A percentile compares a stretch with the other conserved stretches of the same genome.
phyloP scores from a whole-genome alignment of 23 tunicate species.

The Ascidia mentula region DNA sequence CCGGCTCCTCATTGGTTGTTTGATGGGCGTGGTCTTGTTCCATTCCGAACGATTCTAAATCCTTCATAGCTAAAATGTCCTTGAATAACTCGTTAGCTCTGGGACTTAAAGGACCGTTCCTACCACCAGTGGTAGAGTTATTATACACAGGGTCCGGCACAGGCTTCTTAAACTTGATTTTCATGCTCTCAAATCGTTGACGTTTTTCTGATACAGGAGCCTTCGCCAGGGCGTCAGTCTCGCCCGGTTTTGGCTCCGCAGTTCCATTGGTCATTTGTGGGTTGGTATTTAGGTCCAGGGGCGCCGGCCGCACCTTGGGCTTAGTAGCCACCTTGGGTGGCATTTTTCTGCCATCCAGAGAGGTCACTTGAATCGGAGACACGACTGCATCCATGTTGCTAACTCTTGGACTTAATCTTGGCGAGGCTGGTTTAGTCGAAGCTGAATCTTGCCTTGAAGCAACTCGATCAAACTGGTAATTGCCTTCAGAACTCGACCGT shows the following conservation, averaged over 20 bases:
- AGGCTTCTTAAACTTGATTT: constrained; percentile 49
- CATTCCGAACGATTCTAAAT: constrained; percentile 17
- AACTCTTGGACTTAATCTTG: neutral
- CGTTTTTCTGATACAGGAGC: constrained; percentile 37
- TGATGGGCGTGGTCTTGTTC: neutral
- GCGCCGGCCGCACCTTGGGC: constrained; percentile 30
- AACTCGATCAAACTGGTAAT: too few relatives aligned
- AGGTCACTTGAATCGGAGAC: neutral
- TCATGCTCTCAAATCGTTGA: constrained; percentile 40
- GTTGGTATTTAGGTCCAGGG: neutral
- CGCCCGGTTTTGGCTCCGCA: neutral
- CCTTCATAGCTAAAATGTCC: constrained; percentile 51
- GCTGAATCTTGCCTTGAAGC: neutral
- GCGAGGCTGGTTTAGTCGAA: neutral
- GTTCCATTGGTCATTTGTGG: neutral
- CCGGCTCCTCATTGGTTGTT: constrained; percentile 1
- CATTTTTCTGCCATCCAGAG: constrained; percentile 8
- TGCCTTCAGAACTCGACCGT: too few relatives aligned
- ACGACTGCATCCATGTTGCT: neutral
- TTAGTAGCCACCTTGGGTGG: constrained; percentile 46
- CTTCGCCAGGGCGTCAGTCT: constrained; percentile 15
- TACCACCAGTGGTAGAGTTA: neutral
- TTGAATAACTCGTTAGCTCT: constrained; percentile 48
- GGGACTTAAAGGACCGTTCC: neutral
- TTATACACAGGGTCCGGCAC: constrained; percentile 38